Percentiles rank a stretch among this genome's conserved stretches.
Evolutionary conservation across 2,113 vertebrate genomes (phyloP).

Genomic region (Microtus oregoni): DNA sequence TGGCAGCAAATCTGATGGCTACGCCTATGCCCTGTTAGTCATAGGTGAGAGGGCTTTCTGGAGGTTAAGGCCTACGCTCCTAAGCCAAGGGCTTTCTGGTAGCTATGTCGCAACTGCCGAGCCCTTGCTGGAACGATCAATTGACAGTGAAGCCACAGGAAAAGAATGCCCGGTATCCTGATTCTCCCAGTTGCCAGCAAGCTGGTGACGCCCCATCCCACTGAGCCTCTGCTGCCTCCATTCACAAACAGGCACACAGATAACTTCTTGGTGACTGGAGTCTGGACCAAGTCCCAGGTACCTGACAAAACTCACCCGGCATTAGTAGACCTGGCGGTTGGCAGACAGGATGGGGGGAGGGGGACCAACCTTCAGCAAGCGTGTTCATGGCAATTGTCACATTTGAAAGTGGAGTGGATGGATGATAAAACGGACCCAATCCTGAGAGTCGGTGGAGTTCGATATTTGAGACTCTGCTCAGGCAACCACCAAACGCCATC

Average conservation of each 20-base stretch:
- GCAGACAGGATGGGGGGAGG: not conserved
- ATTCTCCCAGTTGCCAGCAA: constrained; percentile 17
- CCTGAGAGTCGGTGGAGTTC: not conserved
- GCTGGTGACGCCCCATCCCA: constrained; percentile 18
- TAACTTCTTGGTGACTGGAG: not conserved
- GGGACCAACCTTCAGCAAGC: too few species aligned
- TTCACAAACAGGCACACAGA: not conserved
- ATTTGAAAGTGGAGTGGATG: fast-evolving
- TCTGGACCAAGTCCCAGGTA: not conserved
- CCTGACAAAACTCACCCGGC: not conserved
- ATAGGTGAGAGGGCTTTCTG: not conserved
- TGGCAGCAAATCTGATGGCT: not conserved
- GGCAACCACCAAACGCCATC: not conserved
- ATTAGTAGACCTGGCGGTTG: not conserved
- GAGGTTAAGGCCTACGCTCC: constrained; percentile 6
- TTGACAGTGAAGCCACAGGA: constrained; percentile 30
- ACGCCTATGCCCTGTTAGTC: not conserved
- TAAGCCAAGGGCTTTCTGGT: constrained; percentile 37
- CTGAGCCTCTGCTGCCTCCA: not conserved
- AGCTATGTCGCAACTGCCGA: not conserved
- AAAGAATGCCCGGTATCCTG: constrained; percentile 60
- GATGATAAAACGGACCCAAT: not conserved
- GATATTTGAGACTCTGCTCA: not conserved
- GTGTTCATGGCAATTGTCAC: fast-evolving
- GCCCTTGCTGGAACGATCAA: not conserved